Base-by-base conservation (phyloP, 2,113 vertebrate species). In the Gymnocephalus cernua region DNA sequence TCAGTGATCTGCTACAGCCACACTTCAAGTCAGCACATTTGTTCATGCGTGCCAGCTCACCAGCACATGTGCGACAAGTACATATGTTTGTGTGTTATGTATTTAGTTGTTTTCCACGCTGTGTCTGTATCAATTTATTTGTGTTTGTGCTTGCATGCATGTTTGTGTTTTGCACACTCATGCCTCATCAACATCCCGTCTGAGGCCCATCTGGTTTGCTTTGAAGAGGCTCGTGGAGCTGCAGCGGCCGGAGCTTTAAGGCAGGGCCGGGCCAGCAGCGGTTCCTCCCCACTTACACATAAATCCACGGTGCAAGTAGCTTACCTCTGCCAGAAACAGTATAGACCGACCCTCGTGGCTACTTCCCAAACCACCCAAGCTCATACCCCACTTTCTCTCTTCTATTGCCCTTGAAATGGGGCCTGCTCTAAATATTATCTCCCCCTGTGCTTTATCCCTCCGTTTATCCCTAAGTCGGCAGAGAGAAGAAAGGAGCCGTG, bases 191-290 rank as follows among this genome's bases (percentile, higher is more conserved):
- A 95, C 95, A 93, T 93, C 92, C 93, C 93, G 91, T 92, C 95
- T 94, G 88, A 94, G 94, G 94, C 95, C 94, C 95, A 96, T 95
- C 95, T 96, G 96, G 95, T 96, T 96, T 92, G 88, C 93, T 96
- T 96, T 96, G 95, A 94, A 93, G 91, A 94, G 95, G 92, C 90
- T 93, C 91, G 93, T 94, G 95, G 94, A 80, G 89, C 93, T 93
- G 95, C 93, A 92, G 95, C 85, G 86, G 94, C 93, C 11, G 57
- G 56, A 50, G 69, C 67, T 95, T 88, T 85, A 81, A 80, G 91
- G 92, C 92, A 85, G 93, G 90, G 88, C 91, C 89, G 89, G 89
- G 74, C 95, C 90, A 93, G 84, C 91, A 80, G 95, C 88, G 93
- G 86, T 78, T 85, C 87, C 81, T 80, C 80, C 73, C 78, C 77